Conservation (phyloP, 1,140 invertebrate species). For the Cydia pomonella region DNA sequence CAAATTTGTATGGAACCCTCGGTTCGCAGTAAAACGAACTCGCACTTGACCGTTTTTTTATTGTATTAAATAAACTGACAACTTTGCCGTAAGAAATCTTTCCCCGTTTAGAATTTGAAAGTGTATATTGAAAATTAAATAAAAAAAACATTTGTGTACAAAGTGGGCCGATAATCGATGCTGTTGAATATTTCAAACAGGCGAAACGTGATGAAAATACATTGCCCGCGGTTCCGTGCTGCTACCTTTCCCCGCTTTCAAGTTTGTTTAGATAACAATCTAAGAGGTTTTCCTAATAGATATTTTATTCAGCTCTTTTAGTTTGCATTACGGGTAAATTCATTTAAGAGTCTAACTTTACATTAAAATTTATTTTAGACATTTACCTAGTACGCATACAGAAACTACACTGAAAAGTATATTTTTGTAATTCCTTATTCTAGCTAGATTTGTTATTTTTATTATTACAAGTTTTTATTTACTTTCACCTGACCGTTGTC, state of each 20-base stretch:
- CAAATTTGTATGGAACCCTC: too few relatives aligned
- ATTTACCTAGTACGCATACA: not conserved
- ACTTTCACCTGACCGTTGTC: too few relatives aligned
- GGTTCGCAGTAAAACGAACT: too few relatives aligned
- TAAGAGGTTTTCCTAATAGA: constrained; percentile 42
- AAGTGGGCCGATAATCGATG: constrained; percentile 71
- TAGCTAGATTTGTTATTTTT: not conserved
- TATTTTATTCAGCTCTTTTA: constrained; percentile 35
- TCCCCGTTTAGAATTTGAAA: constrained; percentile 13
- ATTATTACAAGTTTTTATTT: too few relatives aligned
- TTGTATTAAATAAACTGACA: too few relatives aligned
- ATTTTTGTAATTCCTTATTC: not conserved
- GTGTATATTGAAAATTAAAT: constrained; percentile 58
- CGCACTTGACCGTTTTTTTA: too few relatives aligned
- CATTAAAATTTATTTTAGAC: not conserved
- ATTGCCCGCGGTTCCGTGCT: constrained; percentile 32
- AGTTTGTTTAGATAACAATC: constrained; percentile 44
- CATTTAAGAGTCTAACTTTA: not conserved
- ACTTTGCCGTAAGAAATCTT: not conserved
- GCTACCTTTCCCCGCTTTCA: constrained; percentile 37
- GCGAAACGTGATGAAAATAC: constrained; percentile 61
- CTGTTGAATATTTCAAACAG: constrained; percentile 72
- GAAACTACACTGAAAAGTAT: not conserved
- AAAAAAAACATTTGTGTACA: constrained; percentile 69
- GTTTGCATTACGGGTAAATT: constrained; percentile 30